phyloP scores from a whole-genome alignment of 2,888 invertebrate genomes.

The Leptinotarsa rubiginosa region DNA sequence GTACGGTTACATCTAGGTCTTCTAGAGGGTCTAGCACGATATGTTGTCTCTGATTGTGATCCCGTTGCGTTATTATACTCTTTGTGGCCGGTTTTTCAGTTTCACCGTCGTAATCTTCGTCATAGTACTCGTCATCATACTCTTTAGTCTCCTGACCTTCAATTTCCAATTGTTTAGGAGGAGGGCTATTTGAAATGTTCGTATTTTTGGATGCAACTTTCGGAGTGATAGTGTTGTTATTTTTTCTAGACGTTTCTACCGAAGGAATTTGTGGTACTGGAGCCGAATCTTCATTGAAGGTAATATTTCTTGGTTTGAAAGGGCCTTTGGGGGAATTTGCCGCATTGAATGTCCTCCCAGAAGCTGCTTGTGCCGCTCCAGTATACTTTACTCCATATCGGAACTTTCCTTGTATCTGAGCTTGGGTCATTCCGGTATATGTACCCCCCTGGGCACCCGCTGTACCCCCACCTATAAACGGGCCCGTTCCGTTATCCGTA shows the following conservation, averaged over 20 bases:
- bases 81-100: slow-evolving; percentile 42
- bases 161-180: slow-evolving; percentile 12
- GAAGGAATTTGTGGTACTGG: slow-evolving; percentile 22
- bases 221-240: not conserved
- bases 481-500: slow-evolving; percentile 67
- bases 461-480: slow-evolving; percentile 81
- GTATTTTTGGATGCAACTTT: slow-evolving; percentile 8
- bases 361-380: slow-evolving; percentile 86
- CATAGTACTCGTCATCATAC: slow-evolving; percentile 70
- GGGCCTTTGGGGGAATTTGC: slow-evolving; percentile 50
- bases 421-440: slow-evolving; percentile 82
- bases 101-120: slow-evolving; percentile 69
- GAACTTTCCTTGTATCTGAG: slow-evolving; percentile 83
- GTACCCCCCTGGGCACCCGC: slow-evolving; percentile 84
- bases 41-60: slow-evolving; percentile 71
- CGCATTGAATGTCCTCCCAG: slow-evolving; percentile 70
- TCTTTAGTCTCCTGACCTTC: slow-evolving; percentile 47
- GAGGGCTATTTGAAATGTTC: not conserved
- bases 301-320: slow-evolving; percentile 51
- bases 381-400: slow-evolving; percentile 58
- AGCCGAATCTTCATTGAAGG: slow-evolving; percentile 30
- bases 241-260: slow-evolving; percentile 13
- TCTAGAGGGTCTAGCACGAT: slow-evolving; percentile 72
- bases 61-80: slow-evolving; percentile 47
- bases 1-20: slow-evolving; percentile 72